Evolutionary conservation across 2,113 vertebrate genomes (phyloP).

Genomic region (Rhabdomys dilectus): DNA sequence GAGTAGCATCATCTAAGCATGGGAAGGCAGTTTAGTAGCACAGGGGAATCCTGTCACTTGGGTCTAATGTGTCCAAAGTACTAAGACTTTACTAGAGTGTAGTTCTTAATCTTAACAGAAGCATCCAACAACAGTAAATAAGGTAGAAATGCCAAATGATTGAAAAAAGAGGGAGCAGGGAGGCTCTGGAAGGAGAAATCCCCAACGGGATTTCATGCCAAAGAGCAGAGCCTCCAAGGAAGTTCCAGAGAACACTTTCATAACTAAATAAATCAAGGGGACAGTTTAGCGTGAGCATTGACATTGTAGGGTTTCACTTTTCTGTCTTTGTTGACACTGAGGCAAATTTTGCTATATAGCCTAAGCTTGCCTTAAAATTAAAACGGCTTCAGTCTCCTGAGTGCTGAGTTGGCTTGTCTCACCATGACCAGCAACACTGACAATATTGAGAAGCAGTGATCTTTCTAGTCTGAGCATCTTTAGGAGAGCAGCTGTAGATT

Average conservation of each 20-base stretch:
- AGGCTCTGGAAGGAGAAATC: neutral
- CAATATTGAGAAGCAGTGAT: neutral
- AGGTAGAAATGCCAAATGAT: neutral
- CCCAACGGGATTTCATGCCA: neutral
- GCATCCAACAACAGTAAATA: neutral
- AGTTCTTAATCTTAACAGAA: neutral
- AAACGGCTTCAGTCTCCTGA: neutral
- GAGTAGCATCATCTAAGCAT: neutral
- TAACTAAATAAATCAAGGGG: neutral
- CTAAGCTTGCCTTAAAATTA: neutral
- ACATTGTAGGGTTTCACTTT: too few species aligned
- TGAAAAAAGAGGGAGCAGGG: neutral
- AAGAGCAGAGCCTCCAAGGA: neutral
- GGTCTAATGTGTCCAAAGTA: neutral
- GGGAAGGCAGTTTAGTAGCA: neutral
- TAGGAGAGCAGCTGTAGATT: neutral
- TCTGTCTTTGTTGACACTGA: neutral
- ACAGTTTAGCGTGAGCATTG: neutral
- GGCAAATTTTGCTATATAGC: neutral
- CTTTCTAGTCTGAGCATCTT: neutral
- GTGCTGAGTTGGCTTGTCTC: neutral
- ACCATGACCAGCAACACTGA: neutral
- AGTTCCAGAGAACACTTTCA: neutral
- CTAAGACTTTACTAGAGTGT: neutral
- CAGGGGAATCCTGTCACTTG: neutral